A percentile compares a stretch with the other conserved stretches of the same genome.
Evolutionary conservation across 1,140 invertebrate species (phyloP).

Genomic region (Drosophila sulfurigaster): DNA sequence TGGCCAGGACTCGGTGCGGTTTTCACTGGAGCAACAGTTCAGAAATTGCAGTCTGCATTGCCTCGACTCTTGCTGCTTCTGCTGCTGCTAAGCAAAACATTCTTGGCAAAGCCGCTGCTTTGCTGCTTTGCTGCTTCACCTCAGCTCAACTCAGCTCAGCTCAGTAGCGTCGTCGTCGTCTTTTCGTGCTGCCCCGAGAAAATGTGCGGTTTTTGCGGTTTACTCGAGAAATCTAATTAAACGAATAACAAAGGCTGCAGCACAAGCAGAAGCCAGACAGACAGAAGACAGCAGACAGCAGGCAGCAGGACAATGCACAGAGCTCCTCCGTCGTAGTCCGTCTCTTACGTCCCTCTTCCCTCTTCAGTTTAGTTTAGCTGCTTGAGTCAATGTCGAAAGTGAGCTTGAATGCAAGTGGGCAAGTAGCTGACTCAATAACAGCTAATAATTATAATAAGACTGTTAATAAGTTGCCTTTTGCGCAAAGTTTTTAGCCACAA

Average conservation of each 20-base stretch:
- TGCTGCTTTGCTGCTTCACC: not conserved
- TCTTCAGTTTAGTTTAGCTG: not conserved
- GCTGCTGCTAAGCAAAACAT: slow-evolving; percentile 48
- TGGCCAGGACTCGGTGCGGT: slow-evolving; percentile 59
- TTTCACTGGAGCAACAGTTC: slow-evolving; percentile 46
- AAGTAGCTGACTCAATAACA: slow-evolving; percentile 21
- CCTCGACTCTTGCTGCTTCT: not conserved
- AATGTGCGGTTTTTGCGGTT: slow-evolving; percentile 78
- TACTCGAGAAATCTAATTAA: slow-evolving; percentile 83
- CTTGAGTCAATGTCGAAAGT: slow-evolving; percentile 27
- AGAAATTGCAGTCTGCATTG: slow-evolving; percentile 72
- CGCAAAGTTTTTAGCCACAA: slow-evolving; percentile 9
- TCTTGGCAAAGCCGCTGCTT: slow-evolving; percentile 48
- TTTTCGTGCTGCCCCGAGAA: slow-evolving; percentile 67
- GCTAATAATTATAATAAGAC: slow-evolving; percentile 38
- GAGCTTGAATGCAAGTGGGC: slow-evolving; percentile 17
- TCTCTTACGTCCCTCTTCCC: not conserved
- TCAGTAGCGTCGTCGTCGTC: not conserved
- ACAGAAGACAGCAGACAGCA: too few relatives aligned
- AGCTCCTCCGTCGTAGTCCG: not conserved
- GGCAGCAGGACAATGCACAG: slow-evolving; percentile 37
- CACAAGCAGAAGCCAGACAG: slow-evolving; percentile 8
- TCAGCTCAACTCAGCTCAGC: slow-evolving; percentile 12
- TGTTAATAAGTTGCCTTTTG: slow-evolving; percentile 24
- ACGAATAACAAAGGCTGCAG: slow-evolving; percentile 74